Evolutionary conservation across 2,888 invertebrate genomes (phyloP).

Genomic region (Amphipoea lucens): DNA sequence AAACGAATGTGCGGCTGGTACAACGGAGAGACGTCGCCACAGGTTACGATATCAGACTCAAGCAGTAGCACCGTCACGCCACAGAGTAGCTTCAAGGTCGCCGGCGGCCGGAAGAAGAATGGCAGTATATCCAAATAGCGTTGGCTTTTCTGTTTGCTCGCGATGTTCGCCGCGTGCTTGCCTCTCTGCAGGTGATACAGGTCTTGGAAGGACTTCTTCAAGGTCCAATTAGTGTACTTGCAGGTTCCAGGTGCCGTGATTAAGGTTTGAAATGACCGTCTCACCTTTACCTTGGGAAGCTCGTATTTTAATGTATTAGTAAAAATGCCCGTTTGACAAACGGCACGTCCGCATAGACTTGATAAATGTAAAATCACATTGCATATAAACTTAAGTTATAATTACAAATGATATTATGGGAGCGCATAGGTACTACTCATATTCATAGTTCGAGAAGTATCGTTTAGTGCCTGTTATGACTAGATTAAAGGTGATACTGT

Average conservation of each 20-base stretch:
- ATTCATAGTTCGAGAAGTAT: constrained; percentile 25
- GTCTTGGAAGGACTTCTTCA: constrained; percentile 48
- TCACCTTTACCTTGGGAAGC: constrained; percentile 4
- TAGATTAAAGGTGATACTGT: constrained; percentile 47
- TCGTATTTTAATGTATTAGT: constrained; percentile 17
- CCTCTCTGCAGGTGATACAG: constrained; percentile 81
- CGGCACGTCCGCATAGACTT: constrained; percentile 59
- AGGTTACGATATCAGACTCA: constrained; percentile 70
- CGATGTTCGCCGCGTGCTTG: constrained; percentile 75
- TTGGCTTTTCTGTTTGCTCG: constrained; percentile 81
- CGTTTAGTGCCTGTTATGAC: constrained; percentile 61
- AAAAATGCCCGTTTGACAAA: constrained; percentile 21
- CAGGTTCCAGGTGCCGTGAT: constrained; percentile 9
- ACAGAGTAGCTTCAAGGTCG: constrained; percentile 76
- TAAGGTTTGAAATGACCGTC: not conserved
- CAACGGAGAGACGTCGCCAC: constrained; percentile 64
- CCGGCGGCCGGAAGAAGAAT: constrained; percentile 69
- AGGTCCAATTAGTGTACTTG: constrained; percentile 35
- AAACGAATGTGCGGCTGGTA: constrained; percentile 91
- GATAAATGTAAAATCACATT: constrained; percentile 15
- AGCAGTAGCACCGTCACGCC: constrained; percentile 70
- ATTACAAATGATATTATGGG: constrained; percentile 20
- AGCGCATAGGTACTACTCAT: constrained; percentile 25
- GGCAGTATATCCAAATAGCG: constrained; percentile 80
- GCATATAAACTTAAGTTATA: constrained; percentile 10